Evolutionary conservation across 2,888 invertebrate genomes (phyloP).

Genomic region (Noctua comes): DNA sequence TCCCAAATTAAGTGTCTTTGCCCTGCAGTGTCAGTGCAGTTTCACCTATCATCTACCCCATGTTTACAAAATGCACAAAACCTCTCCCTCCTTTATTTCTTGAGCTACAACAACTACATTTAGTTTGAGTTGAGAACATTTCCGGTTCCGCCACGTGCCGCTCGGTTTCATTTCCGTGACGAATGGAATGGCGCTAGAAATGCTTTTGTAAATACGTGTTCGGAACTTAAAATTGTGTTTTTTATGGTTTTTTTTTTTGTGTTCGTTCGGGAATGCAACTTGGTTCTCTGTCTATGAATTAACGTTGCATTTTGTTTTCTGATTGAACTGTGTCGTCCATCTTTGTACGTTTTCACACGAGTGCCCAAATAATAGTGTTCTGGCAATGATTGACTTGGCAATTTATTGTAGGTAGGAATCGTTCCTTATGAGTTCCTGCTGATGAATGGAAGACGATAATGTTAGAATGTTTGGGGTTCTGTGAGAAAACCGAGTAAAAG

Average conservation of each 20-base stretch:
- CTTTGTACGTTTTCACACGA: neutral
- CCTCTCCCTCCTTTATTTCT: neutral
- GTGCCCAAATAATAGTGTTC: neutral
- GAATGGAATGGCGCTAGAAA: conserved; percentile 10
- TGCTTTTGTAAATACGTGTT: conserved; percentile 33
- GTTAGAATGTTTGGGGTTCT: too few species aligned
- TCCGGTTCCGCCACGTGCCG: conserved; percentile 50
- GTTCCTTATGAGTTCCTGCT: neutral
- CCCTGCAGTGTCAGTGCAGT: too few species aligned
- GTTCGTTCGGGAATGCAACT: neutral
- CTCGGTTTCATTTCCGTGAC: conserved; percentile 57
- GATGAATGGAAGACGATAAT: too few species aligned
- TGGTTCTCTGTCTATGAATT: neutral
- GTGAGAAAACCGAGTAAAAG: too few species aligned
- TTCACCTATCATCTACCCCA: too few species aligned
- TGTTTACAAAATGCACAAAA: conserved; percentile 3
- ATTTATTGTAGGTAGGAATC: neutral
- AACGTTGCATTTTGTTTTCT: neutral
- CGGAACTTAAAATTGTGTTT: conserved; percentile 1
- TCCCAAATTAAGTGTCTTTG: too few species aligned
- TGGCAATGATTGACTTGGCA: neutral
- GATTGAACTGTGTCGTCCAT: neutral
- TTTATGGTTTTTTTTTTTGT: conserved; percentile 2
- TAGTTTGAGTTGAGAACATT: conserved; percentile 56
- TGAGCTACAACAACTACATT: conserved; percentile 19